Conservation (phyloP, 2,888 invertebrate species). For the Elysia crispata region DNA sequence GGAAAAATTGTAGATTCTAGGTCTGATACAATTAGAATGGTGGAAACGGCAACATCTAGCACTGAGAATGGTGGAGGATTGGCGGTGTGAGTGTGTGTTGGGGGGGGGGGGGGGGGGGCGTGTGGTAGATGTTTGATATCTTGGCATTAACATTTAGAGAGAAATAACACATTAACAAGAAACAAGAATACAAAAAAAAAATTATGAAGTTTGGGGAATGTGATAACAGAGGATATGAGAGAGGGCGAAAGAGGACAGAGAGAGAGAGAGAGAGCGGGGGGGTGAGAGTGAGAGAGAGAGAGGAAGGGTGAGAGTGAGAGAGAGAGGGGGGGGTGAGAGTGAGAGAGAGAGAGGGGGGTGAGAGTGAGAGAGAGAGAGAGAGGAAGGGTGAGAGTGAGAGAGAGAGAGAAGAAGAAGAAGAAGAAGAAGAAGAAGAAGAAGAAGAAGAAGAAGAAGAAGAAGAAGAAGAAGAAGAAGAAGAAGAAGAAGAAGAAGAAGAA, state of each 20-base stretch:
- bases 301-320: neutral
- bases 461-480: too few relatives aligned
- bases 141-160: neutral
- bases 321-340: neutral
- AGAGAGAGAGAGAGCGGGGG: neutral
- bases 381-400: neutral
- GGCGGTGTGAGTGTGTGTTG: too few relatives aligned
- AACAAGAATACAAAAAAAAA: too few relatives aligned
- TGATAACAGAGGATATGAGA: neutral
- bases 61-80: too few relatives aligned
- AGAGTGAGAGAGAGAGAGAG: neutral
- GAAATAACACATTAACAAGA: neutral
- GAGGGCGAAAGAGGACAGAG: neutral
- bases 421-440: neutral
- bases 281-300: too few relatives aligned
- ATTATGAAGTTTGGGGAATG: neutral
- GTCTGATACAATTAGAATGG: too few relatives aligned
- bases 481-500: too few relatives aligned
- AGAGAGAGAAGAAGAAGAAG: neutral
- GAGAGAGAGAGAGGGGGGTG: neutral
- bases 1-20: too few relatives aligned
- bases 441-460: neutral
- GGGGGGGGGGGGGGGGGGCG: too few relatives aligned
- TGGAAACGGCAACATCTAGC: too few relatives aligned
- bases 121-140: too few relatives aligned